Conservation (phyloP, 2,888 invertebrate species). For the Caradrina kadenii region DNA sequence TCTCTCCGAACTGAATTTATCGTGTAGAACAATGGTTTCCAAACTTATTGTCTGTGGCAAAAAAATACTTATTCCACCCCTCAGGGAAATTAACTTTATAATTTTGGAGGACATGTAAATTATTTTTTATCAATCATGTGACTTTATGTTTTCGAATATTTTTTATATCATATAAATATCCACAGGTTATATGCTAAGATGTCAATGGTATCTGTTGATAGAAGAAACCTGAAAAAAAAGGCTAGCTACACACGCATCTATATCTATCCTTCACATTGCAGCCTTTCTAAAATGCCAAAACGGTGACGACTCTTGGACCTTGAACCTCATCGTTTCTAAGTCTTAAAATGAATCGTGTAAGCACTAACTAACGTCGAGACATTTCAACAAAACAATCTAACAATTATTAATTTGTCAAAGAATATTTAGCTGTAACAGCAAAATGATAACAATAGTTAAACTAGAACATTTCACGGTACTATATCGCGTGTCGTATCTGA, state of each 20-base stretch:
- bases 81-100: conserved; percentile 33
- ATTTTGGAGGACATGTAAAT: conserved; percentile 13
- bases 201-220: no score
- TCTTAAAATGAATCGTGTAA: conserved; percentile 21
- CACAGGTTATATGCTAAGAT: no score
- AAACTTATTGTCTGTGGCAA: conserved; percentile 62
- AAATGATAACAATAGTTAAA: conserved; percentile 23
- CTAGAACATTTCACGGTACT: not conserved
- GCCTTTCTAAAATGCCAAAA: not conserved
- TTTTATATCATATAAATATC: no score
- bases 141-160: not conserved
- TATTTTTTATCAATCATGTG: not conserved
- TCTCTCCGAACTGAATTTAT: conserved; percentile 80
- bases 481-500: conserved; percentile 39
- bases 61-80: conserved; percentile 42
- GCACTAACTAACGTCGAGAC: conserved; percentile 19
- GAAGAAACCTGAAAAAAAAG: no score
- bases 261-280: no score
- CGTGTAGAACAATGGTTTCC: conserved; percentile 71
- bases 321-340: conserved; percentile 1
- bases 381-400: conserved; percentile 30
- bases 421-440: conserved; percentile 8
- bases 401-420: conserved; percentile 14
- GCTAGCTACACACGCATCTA: no score
- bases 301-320: no score